Conservation (phyloP, 1,140 invertebrate species). For the Homalodisca vitripennis region DNA sequence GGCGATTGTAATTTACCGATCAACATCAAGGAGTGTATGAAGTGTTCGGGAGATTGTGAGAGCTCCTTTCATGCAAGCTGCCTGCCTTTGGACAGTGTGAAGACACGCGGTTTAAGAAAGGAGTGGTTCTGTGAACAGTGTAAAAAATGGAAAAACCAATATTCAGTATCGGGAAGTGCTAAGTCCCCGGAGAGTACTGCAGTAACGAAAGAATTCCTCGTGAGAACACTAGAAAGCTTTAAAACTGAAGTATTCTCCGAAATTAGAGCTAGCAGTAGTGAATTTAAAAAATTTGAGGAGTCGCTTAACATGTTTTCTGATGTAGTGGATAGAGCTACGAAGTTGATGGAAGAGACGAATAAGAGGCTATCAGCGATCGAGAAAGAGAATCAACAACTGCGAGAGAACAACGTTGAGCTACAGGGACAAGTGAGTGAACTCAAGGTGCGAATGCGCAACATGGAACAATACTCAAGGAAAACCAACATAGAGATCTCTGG, state of each 20-base stretch:
- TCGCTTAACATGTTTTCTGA: neutral
- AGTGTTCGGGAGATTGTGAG: too few relatives aligned
- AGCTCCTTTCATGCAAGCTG: too few relatives aligned
- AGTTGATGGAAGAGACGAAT: neutral
- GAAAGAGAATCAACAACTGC: neutral
- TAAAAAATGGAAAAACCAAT: too few relatives aligned
- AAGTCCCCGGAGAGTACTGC: too few relatives aligned
- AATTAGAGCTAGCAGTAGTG: neutral
- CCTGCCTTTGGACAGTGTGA: too few relatives aligned
- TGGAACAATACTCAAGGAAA: neutral
- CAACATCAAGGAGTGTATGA: too few relatives aligned
- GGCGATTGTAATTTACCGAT: too few relatives aligned
- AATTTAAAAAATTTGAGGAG: neutral
- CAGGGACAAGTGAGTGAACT: neutral
- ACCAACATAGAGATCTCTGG: neutral
- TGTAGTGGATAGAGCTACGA: neutral
- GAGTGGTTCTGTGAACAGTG: too few relatives aligned
- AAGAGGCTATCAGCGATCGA: neutral
- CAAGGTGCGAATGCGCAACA: neutral
- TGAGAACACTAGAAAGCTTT: neutral
- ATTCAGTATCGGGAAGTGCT: too few relatives aligned
- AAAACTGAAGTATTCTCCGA: neutral
- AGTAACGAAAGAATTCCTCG: neutral
- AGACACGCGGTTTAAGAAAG: too few relatives aligned
- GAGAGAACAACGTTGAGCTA: neutral